Conservation (phyloP, 2,888 invertebrate species). For the Thyatira batis region DNA sequence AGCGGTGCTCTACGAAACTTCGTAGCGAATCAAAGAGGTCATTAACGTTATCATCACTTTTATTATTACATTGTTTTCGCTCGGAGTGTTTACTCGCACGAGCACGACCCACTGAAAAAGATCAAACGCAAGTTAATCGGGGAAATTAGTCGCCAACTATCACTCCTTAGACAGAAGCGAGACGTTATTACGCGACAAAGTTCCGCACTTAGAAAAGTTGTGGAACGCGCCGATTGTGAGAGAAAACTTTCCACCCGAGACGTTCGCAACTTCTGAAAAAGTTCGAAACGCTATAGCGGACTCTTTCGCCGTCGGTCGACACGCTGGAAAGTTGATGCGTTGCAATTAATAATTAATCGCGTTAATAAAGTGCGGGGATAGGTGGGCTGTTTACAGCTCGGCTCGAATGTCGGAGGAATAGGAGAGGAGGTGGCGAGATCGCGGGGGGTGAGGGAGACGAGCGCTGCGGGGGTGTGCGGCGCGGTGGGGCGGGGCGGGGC, state of each 20-base stretch:
- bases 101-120: constrained; percentile 26
- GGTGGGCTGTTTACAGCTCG: constrained; percentile 56
- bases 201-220: constrained; percentile 58
- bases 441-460: constrained; percentile 52
- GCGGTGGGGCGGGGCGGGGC: constrained; percentile 50
- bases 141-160: constrained; percentile 51
- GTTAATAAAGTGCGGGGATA: constrained; percentile 68
- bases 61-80: constrained; percentile 23
- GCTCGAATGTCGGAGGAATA: constrained; percentile 35
- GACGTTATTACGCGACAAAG: constrained; percentile 59
- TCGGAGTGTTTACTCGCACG: constrained; percentile 8
- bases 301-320: constrained; percentile 33
- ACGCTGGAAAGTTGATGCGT: constrained; percentile 55
- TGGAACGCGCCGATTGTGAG: constrained; percentile 32
- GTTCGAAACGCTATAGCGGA: constrained; percentile 32
- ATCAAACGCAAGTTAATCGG: constrained; percentile 28
- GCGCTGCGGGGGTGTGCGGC: constrained; percentile 23
- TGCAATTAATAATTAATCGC: constrained; percentile 67
- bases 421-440: constrained; percentile 48
- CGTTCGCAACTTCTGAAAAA: constrained; percentile 28
- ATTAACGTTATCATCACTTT: constrained; percentile 20
- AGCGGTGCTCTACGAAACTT: constrained; percentile 45
- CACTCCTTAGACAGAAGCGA: constrained; percentile 55
- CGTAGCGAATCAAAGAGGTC: constrained; percentile 43
- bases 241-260: constrained; percentile 27